Evolutionary conservation across 2,113 vertebrate species (phyloP), one percentile per base, ranked within the genome.

Genomic region (Lichenostomus cassidix): DNA sequence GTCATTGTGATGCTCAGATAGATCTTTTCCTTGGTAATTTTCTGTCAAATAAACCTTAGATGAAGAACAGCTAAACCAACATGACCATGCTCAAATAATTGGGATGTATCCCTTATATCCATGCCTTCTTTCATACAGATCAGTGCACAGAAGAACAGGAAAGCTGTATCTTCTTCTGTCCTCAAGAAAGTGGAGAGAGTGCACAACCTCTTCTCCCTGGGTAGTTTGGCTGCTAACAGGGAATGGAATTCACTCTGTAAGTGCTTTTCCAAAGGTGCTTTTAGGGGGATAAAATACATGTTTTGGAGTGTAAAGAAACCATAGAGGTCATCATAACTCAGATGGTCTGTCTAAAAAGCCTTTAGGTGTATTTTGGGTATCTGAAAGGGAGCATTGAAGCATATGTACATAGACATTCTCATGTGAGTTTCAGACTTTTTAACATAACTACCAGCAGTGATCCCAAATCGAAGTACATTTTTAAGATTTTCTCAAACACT

Each of bases 21-120:
- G 55, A 91, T 89, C 18, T 92, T 95, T 74, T 60, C 76, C 88
- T 87, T 91, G n/a, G 70, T 85, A 91, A 92, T 91, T 73, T 63
- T 70, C 78, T 71, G n/a, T 58, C 17, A 78, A 59, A 23, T 31
- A 83, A 33, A 5, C 2, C 20, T 41, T 60, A 41, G 18, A 82
- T 46, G 53, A 89, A 29, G 37, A 75, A 87, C 28, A 60, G 15
- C 7, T 41, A 49, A 75, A 87, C 27, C 18, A 47, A 28, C 16
- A 78, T 2, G 16, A 82, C 27, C 15, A 37, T 33, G 20, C 5
- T 87, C 41, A 79, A 92, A 64, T 59, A 75, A 60, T 41, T 68
- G 21, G 46, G 74, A 33, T 13, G 4, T 35, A 31, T 52, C 19
- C 20, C 29, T 83, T 50, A 52, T 2, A 24, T 24, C 41, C 78